Base-by-base conservation (phyloP, 2,888 invertebrate species). In the Stramonita haemastoma region DNA sequence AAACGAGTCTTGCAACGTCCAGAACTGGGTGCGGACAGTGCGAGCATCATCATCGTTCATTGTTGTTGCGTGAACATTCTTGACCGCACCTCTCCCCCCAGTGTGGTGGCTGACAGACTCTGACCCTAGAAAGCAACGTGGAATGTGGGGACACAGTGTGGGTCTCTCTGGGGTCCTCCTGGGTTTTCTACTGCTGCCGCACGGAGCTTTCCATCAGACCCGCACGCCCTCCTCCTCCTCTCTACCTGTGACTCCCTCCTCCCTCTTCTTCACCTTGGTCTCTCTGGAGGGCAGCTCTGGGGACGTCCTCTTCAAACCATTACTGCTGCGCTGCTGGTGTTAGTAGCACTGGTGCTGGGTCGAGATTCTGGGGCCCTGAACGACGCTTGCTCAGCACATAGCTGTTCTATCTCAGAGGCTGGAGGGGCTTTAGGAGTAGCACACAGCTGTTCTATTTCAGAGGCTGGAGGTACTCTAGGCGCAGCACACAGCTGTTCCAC, bases 71-170 rank as follows among this genome's bases (percentile, higher is more conserved):
- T 57, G 86, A 26, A 86, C 86, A 26, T 29, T 34, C 34, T 34
- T 66, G 66, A 17, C 60, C 34, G 70, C 34, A 13, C 70, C 86
- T 70, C n/a, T 34, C 60, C 66, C 32, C 60, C 66, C 15, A 2
- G 86, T 86, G 34, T 86, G 86, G 57, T 66, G 66, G 79, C 15
- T 70, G 36, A 70, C 32, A 26, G 86, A 70, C 22, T 70, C 34
- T 15, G 29, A 29, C 85, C 6, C n/a, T 11, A 34, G 34, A 79
- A 83, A 19, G 26, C n/a, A n/a, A n/a, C 11, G 46, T 26, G 81
- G 81, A 83, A 83, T 83, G 81, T 83, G 46, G 46, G 4, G 34
- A 79, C 11, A 34, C 11, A 15, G 2, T 34, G 0, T 34, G 8
- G 19, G 34, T 34, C 26, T 83, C 46, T 46, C 22, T 29, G 26